Conservation (phyloP, 1,140 invertebrate species). For the Megalopta genalis region DNA sequence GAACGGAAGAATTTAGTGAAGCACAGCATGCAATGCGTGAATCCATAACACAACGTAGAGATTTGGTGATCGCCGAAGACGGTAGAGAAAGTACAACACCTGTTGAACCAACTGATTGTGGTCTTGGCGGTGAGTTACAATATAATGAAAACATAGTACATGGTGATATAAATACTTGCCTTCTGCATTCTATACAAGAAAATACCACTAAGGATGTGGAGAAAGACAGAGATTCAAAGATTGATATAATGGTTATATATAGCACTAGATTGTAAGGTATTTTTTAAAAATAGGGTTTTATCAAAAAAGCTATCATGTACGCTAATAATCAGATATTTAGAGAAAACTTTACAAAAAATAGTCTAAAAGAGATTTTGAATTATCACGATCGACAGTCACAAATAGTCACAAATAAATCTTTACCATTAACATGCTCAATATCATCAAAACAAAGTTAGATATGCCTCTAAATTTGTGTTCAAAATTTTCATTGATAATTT, state of each 20-base stretch:
- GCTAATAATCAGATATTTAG: slow-evolving; percentile 45
- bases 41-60: slow-evolving; percentile 78
- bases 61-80: slow-evolving; percentile 79
- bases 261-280: slow-evolving; percentile 69
- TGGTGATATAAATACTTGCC: slow-evolving; percentile 53
- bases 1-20: slow-evolving; percentile 88
- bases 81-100: slow-evolving; percentile 70
- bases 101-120: slow-evolving; percentile 73
- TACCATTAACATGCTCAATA: not conserved
- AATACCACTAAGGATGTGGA: slow-evolving; percentile 47
- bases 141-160: slow-evolving; percentile 59
- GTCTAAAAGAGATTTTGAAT: slow-evolving; percentile 26
- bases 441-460: not conserved
- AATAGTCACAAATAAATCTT: slow-evolving; percentile 7
- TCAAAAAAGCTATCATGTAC: slow-evolving; percentile 13
- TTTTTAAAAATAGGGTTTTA: slow-evolving; percentile 6
- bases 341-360: slow-evolving; percentile 17
- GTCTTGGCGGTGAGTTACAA: slow-evolving; percentile 76
- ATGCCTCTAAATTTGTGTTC: slow-evolving; percentile 14
- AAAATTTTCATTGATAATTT: slow-evolving; percentile 6
- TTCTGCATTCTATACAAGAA: slow-evolving; percentile 38
- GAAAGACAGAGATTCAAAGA: slow-evolving; percentile 60
- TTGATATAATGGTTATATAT: slow-evolving; percentile 69
- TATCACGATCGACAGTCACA: slow-evolving; percentile 5
- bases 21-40: slow-evolving; percentile 82